phyloP scores from a whole-genome alignment of 1,140 invertebrate species.

The Physella acuta region DNA sequence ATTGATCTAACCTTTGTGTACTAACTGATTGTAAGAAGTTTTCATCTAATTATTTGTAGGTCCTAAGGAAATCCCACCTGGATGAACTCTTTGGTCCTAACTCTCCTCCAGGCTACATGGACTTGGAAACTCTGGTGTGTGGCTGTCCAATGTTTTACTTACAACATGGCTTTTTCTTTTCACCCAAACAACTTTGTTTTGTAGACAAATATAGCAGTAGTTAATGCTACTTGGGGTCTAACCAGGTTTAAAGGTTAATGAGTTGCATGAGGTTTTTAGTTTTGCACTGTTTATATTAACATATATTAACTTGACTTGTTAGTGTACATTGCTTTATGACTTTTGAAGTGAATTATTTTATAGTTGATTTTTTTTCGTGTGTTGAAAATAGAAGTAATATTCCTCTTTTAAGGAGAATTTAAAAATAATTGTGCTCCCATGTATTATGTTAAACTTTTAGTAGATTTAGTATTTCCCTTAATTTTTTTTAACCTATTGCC shows the following conservation, averaged over 20 bases:
- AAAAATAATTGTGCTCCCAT: too few relatives aligned
- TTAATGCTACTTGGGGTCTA: neutral
- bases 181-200: neutral
- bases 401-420: too few relatives aligned
- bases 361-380: too few relatives aligned
- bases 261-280: neutral
- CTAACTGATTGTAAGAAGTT: too few relatives aligned
- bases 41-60: slow-evolving; percentile 23
- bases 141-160: neutral
- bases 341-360: too few relatives aligned
- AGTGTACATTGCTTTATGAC: neutral
- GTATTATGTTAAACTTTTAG: too few relatives aligned
- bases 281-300: neutral
- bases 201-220: neutral
- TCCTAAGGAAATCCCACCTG: slow-evolving; percentile 36
- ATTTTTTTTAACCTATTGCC: too few relatives aligned
- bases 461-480: too few relatives aligned
- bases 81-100: slow-evolving; percentile 56
- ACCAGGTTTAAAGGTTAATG: neutral
- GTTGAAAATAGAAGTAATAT: too few relatives aligned
- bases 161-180: too few relatives aligned
- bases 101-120: slow-evolving; percentile 56
- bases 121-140: slow-evolving; percentile 50
- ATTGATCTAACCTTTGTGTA: too few relatives aligned
- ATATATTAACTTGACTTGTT: neutral